Evolutionary conservation across 1,140 invertebrate species (phyloP).

Genomic region (Drosophila setifemur): DNA sequence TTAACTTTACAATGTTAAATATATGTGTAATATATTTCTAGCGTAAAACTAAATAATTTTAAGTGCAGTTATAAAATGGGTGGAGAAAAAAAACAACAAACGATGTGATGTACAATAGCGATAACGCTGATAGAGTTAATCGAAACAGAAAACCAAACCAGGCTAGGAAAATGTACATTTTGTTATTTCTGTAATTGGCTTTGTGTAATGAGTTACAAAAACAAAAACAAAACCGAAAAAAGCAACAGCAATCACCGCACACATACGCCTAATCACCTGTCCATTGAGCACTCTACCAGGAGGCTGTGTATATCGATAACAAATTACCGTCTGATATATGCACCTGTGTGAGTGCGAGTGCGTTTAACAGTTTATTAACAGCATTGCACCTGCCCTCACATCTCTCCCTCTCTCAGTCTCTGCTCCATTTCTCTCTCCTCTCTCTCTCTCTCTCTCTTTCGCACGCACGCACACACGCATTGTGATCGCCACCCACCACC

Average conservation of each 20-base stretch:
- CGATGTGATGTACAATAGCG: conserved; percentile 38
- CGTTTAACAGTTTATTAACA: conserved; percentile 42
- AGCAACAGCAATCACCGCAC: conserved; percentile 2
- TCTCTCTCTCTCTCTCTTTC: conserved; percentile 6
- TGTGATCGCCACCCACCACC: conserved; percentile 12
- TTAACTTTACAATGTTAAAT: conserved; percentile 42
- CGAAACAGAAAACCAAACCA: conserved; percentile 13
- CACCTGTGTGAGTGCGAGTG: conserved; percentile 37
- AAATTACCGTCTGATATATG: conserved; percentile 23
- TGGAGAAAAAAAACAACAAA: conserved; percentile 61
- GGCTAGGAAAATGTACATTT: conserved; percentile 45
- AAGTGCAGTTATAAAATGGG: conserved; percentile 80
- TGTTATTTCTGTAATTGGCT: conserved; percentile 62
- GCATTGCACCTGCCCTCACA: conserved; percentile 37
- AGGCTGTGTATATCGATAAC: conserved; percentile 49
- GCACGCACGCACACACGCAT: conserved; percentile 27
- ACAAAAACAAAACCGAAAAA: neutral
- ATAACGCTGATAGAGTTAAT: conserved; percentile 46
- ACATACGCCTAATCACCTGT: conserved; percentile 15
- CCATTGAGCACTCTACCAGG: conserved; percentile 7
- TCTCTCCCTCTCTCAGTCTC: neutral
- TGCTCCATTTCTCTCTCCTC: neutral
- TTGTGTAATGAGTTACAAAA: conserved; percentile 46
- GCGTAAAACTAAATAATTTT: conserved; percentile 71
- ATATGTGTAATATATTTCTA: conserved; percentile 68